A percentile compares a stretch with the other conserved stretches of the same genome.
Evolutionary conservation across 30 jellyfish, hydroid and myxozoan species (phyloP).

Genomic region (Pelagia noctiluca): DNA sequence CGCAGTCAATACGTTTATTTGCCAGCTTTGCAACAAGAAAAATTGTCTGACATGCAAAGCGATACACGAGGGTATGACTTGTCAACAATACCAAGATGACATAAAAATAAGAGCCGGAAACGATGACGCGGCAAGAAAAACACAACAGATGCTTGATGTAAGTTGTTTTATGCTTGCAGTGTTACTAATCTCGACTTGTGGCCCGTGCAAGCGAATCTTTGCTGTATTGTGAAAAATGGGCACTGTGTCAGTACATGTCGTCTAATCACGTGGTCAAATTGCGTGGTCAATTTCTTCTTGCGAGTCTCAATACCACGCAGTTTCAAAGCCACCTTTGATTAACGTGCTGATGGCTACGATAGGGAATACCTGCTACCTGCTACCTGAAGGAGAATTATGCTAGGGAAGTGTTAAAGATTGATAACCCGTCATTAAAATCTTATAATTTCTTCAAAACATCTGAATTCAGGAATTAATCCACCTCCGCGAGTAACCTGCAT

Average conservation of each 20-base stretch:
- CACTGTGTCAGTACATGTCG: no score
- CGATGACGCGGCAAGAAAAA: conserved; percentile 85
- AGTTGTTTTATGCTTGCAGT: neutral
- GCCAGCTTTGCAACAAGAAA: conserved; percentile 65
- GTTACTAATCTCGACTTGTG: neutral
- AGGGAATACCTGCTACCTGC: no score
- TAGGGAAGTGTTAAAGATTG: no score
- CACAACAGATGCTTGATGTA: conserved; percentile 90
- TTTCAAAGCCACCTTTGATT: neutral
- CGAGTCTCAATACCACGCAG: neutral
- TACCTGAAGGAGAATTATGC: no score
- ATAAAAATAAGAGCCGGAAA: conserved; percentile 68
- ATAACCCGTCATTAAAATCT: no score
- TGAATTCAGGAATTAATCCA: no score
- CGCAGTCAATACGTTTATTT: conserved; percentile 78
- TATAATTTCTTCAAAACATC: no score
- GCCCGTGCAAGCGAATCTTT: no score
- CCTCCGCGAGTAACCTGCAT: no score
- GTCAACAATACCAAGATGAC: conserved; percentile 93
- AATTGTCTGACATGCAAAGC: conserved; percentile 93
- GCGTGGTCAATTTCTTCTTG: no score
- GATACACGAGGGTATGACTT: conserved; percentile 74
- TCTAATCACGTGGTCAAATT: no score
- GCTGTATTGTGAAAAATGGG: no score
- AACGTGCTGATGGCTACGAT: neutral